A percentile compares a stretch with the other conserved stretches of the same genome.
Conservation (phyloP, 2,113 vertebrate genomes). For the Bothrops jararaca region DNA sequence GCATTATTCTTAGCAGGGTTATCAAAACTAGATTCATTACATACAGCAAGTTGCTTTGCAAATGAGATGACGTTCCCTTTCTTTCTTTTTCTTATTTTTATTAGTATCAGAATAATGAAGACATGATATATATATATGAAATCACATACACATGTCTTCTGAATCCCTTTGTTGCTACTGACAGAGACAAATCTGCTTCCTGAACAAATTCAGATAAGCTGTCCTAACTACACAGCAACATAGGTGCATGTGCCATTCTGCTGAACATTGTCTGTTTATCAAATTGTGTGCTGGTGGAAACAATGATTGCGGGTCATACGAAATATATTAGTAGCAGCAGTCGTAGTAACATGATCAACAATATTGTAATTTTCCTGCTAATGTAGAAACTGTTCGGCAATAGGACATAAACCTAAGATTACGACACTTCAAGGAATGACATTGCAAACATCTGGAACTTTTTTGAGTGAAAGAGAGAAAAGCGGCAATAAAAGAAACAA, state of each 20-base stretch:
- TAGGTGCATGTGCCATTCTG: not conserved
- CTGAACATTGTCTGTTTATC: not conserved
- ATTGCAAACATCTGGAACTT: not conserved
- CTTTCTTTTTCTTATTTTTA: not conserved
- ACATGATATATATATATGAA: not conserved
- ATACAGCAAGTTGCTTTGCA: not conserved
- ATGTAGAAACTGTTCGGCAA: not conserved
- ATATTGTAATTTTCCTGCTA: not conserved
- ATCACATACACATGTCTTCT: not conserved
- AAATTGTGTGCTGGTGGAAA: not conserved
- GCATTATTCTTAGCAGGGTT: not conserved
- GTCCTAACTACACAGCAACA: not conserved
- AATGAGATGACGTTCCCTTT: not conserved
- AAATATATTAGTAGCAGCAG: not conserved
- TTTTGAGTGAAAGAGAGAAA: not conserved
- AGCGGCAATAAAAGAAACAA: slow-evolving; percentile 18
- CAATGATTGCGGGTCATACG: not conserved
- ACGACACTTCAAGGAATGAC: not conserved
- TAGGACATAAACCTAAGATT: not conserved
- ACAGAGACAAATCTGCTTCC: not conserved
- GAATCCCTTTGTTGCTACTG: not conserved
- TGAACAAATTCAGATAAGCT: not conserved
- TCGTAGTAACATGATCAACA: not conserved
- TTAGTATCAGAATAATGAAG: not conserved
- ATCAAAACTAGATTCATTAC: not conserved